Percentiles rank a stretch among this genome's conserved stretches.
Evolutionary conservation across 1,140 invertebrate genomes (phyloP).

Genomic region (Asbolus verrucosus): DNA sequence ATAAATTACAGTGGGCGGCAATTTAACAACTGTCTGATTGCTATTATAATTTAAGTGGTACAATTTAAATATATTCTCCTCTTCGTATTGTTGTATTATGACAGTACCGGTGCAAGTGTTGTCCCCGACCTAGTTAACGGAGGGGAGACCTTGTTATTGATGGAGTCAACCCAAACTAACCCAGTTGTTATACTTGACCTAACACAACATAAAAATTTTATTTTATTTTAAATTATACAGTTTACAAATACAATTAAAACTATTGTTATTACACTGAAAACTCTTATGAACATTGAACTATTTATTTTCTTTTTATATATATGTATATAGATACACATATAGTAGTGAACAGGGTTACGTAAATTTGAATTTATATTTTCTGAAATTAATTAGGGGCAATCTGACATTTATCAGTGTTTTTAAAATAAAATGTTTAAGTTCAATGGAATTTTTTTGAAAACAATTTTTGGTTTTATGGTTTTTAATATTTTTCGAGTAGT

Average conservation of each 20-base stretch:
- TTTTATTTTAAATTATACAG: background rate
- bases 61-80: slow-evolving; percentile 34
- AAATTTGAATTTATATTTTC: no score
- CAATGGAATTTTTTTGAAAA: no score
- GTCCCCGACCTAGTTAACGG: slow-evolving; percentile 38
- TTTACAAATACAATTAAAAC: background rate
- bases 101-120: slow-evolving; percentile 3
- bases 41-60: background rate
- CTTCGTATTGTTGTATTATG: slow-evolving; percentile 33
- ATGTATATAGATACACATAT: no score
- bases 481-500: no score
- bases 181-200: slow-evolving; percentile 44
- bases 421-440: no score
- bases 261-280: background rate
- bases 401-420: no score
- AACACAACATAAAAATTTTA: slow-evolving; percentile 23
- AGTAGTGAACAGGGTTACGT: no score
- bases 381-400: no score
- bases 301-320: no score
- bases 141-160: slow-evolving; percentile 40
- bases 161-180: slow-evolving; percentile 40
- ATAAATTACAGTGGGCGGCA: slow-evolving; percentile 10
- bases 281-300: background rate
- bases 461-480: no score
- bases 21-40: slow-evolving; percentile 14